Conservation (phyloP, 2,113 vertebrate species). For the Dromiciops gliroides region DNA sequence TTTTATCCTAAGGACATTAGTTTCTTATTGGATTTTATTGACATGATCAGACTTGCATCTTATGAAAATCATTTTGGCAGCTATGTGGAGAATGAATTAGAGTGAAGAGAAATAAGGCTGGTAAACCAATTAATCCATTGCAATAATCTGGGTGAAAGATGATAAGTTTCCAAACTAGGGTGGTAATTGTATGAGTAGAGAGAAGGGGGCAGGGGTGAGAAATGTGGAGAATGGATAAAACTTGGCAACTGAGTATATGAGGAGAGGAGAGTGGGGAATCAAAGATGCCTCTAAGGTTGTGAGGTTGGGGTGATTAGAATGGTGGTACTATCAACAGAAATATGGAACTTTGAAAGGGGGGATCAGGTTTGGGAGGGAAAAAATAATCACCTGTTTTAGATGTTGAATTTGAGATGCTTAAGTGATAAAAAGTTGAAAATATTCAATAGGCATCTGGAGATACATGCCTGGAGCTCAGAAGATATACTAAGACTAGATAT, state of each 20-base stretch:
- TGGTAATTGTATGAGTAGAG: background rate
- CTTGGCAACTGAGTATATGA: background rate
- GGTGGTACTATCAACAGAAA: background rate
- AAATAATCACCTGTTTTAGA: background rate
- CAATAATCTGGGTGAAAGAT: background rate
- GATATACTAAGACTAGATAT: background rate
- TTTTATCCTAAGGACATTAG: background rate
- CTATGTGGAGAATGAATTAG: background rate
- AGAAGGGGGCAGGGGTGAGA: background rate
- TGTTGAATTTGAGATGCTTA: background rate
- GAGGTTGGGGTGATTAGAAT: background rate
- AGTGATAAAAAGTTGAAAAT: background rate
- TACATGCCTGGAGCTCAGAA: background rate
- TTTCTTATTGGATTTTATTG: background rate
- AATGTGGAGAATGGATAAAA: background rate
- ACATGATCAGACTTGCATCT: background rate
- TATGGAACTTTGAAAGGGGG: background rate
- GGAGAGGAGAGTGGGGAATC: background rate
- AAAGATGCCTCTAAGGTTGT: background rate
- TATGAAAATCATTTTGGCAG: background rate
- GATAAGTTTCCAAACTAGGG: background rate
- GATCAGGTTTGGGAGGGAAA: background rate
- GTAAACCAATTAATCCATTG: background rate
- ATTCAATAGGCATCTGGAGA: background rate
- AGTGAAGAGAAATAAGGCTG: background rate